A percentile compares a stretch with the other conserved stretches of the same genome.
Evolutionary conservation across 2,888 invertebrate genomes (phyloP).

Genomic region (Drosophila multiciliata): DNA sequence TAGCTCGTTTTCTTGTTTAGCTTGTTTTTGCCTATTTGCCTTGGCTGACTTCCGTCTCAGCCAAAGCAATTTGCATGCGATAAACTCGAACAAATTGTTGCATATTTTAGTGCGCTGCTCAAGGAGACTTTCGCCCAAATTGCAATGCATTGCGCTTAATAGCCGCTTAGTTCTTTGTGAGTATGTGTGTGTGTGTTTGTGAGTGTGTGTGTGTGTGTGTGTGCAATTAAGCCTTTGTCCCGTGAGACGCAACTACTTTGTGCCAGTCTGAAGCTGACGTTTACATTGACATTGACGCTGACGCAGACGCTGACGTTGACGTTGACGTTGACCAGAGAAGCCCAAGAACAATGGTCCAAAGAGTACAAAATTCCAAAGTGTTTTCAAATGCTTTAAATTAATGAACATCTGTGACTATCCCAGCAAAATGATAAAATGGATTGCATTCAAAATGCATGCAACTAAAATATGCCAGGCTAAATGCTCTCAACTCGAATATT

Average conservation of each 20-base stretch:
- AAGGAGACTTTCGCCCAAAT: constrained; percentile 71
- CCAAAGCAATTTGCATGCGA: constrained; percentile 25
- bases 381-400: not conserved
- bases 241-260: constrained; percentile 32
- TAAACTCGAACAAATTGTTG: constrained; percentile 43
- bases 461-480: not conserved
- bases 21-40: constrained; percentile 25
- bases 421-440: not conserved
- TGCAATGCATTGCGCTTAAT: constrained; percentile 63
- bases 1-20: not conserved
- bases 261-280: constrained; percentile 35
- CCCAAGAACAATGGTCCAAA: constrained; percentile 10
- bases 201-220: constrained; percentile 25
- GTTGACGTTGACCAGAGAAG: constrained; percentile 41
- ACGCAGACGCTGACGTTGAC: constrained; percentile 9
- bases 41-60: constrained; percentile 59
- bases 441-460: not conserved
- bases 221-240: constrained; percentile 74
- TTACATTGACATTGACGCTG: constrained; percentile 19
- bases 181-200: constrained; percentile 27
- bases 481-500: not conserved
- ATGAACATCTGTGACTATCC: not conserved
- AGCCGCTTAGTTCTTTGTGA: constrained; percentile 57
- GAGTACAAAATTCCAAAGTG: not conserved
- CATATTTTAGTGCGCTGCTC: constrained; percentile 59